Evolutionary conservation across 2,113 vertebrate species (phyloP).

Genomic region (Bubo scandiacus): DNA sequence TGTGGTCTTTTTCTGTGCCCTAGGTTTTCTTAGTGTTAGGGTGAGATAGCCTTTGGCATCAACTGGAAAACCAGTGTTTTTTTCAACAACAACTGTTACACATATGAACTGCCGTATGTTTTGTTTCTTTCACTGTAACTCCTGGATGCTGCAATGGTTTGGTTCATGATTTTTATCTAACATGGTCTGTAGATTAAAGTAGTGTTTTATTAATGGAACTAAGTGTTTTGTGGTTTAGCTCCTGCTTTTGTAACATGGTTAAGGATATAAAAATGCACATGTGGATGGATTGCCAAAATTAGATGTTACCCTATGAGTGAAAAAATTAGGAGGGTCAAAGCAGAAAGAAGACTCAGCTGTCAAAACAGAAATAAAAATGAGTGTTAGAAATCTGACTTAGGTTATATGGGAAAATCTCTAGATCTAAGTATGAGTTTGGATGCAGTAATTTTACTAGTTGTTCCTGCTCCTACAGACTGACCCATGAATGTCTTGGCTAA

Average conservation of each 20-base stretch:
- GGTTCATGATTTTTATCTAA: background rate
- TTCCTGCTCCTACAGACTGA: background rate
- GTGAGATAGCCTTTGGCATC: background rate
- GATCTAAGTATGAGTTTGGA: background rate
- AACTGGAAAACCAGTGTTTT: background rate
- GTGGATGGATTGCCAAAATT: background rate
- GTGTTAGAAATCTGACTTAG: background rate
- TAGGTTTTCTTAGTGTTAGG: background rate
- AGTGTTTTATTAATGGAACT: background rate
- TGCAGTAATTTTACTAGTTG: background rate
- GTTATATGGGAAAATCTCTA: background rate
- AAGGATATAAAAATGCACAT: background rate
- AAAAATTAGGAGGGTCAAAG: background rate
- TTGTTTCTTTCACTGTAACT: background rate
- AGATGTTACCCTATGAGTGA: background rate
- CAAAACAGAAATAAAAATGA: background rate
- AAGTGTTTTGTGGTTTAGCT: background rate
- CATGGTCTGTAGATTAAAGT: background rate
- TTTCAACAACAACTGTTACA: background rate
- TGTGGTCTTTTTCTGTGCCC: background rate
- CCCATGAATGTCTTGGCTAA: background rate
- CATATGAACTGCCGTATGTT: background rate
- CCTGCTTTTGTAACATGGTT: background rate
- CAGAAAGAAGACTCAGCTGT: background rate
- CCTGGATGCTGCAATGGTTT: background rate